phyloP scores from a whole-genome alignment of 1,140 invertebrate genomes.

The Plectrocnemia conspersa region DNA sequence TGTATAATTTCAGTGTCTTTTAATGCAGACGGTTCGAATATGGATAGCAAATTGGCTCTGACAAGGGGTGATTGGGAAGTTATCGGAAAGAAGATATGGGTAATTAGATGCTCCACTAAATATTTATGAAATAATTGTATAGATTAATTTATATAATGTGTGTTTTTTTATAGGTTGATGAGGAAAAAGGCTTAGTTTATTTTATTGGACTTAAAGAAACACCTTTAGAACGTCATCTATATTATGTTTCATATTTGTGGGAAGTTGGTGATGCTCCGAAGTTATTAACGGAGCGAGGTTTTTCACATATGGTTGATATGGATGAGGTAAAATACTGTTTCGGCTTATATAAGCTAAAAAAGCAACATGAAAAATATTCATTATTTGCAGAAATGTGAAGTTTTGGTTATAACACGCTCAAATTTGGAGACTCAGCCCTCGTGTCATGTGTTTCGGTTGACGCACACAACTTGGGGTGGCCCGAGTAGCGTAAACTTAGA shows the following conservation, averaged over 20 bases:
- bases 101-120: conserved; percentile 16
- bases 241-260: conserved; percentile 63
- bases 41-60: conserved; percentile 63
- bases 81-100: conserved; percentile 70
- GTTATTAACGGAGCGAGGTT: conserved; percentile 68
- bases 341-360: too few relatives aligned
- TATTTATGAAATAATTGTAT: not conserved
- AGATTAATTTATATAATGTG: not conserved
- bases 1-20: conserved; percentile 40
- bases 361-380: too few relatives aligned
- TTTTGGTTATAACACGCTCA: conserved; percentile 85
- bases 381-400: conserved; percentile 64
- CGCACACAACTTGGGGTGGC: conserved; percentile 41
- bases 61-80: conserved; percentile 83
- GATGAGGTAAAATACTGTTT: conserved; percentile 71
- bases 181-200: conserved; percentile 66
- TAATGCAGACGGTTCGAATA: conserved; percentile 46
- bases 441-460: conserved; percentile 75
- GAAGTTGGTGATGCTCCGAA: conserved; percentile 38
- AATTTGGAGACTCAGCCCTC: conserved; percentile 77
- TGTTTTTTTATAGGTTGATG: conserved; percentile 54
- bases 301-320: conserved; percentile 75
- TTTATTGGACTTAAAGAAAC: conserved; percentile 76
- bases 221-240: conserved; percentile 77
- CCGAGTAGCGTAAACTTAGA: conserved; percentile 9